A percentile compares a stretch with the other conserved stretches of the same genome.
These are phyloP conservation scores for Drosophila ambigua DNA, from an alignment of 1,140 invertebrate genomes.

Conservation along the genomic window DNA sequence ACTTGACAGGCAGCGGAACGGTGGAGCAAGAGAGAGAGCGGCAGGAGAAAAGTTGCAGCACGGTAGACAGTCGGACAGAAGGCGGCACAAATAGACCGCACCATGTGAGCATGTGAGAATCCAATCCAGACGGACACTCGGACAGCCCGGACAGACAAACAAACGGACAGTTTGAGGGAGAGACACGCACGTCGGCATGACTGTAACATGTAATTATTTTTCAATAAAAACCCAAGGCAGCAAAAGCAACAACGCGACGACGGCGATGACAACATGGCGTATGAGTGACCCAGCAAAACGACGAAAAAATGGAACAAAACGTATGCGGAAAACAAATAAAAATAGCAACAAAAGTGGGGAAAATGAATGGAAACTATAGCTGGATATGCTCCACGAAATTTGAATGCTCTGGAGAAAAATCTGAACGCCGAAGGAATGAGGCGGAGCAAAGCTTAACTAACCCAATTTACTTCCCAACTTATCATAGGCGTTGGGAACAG, in stretches of 20 bases:
- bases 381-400: neutral
- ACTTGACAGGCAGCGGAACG: slow-evolving; percentile 67
- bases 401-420: neutral
- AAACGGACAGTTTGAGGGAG: slow-evolving; percentile 34
- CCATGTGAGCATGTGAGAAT: slow-evolving; percentile 61
- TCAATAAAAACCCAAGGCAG: slow-evolving; percentile 81
- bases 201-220: slow-evolving; percentile 83
- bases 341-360: slow-evolving; percentile 13
- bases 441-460: too few species aligned
- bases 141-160: slow-evolving; percentile 11
- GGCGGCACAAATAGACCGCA: slow-evolving; percentile 71
- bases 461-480: too few species aligned
- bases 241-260: slow-evolving; percentile 54
- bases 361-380: slow-evolving; percentile 9
- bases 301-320: slow-evolving; percentile 29
- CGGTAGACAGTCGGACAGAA: slow-evolving; percentile 25
- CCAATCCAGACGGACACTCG: slow-evolving; percentile 33
- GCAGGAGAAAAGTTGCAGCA: slow-evolving; percentile 23
- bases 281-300: slow-evolving; percentile 65
- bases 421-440: too few species aligned
- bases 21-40: neutral
- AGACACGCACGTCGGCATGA: slow-evolving; percentile 72
- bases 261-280: slow-evolving; percentile 69
- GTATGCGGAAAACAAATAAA: slow-evolving; percentile 15
- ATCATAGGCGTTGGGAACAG: too few species aligned